Evolutionary conservation across 92 coral and sea anemone genomes (phyloP).

Genomic region (Zoanthus sociatus): DNA sequence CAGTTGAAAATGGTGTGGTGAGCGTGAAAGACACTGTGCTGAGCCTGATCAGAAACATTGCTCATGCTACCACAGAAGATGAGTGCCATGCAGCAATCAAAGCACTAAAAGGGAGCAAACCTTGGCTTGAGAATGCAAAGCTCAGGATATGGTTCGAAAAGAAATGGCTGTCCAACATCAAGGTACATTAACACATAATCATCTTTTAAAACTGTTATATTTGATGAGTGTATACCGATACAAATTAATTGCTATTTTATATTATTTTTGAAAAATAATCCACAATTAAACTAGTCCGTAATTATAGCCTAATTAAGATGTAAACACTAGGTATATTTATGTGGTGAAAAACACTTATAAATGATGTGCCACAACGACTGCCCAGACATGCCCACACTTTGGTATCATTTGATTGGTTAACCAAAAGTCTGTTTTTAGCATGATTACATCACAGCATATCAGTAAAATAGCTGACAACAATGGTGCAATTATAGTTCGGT

Average conservation of each 20-base stretch:
- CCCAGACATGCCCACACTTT: constrained; percentile 63
- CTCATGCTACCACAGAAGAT: too few species aligned
- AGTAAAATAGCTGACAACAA: constrained; percentile 18
- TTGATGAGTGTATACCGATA: too few species aligned
- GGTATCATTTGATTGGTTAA: constrained; percentile 51
- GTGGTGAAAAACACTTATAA: neutral
- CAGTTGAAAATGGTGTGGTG: too few species aligned
- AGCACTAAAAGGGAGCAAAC: too few species aligned
- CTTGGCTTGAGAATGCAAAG: too few species aligned
- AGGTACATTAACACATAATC: neutral
- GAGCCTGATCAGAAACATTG: too few species aligned
- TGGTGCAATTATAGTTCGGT: constrained; percentile 65
- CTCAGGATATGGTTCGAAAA: too few species aligned
- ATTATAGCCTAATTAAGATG: constrained; percentile 11
- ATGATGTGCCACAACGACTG: constrained; percentile 48
- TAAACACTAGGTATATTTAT: neutral
- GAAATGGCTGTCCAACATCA: too few species aligned
- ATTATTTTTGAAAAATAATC: neutral
- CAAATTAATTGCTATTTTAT: neutral
- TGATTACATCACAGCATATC: constrained; percentile 61
- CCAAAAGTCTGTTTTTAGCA: constrained; percentile 42
- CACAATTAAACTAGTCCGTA: neutral
- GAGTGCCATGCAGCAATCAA: too few species aligned
- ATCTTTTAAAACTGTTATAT: too few species aligned
- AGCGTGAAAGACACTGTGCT: too few species aligned